Percentiles rank a stretch among this genome's conserved stretches.
Evolutionary conservation across 2,113 vertebrate species (phyloP).

Genomic region (Hydropotes inermis): DNA sequence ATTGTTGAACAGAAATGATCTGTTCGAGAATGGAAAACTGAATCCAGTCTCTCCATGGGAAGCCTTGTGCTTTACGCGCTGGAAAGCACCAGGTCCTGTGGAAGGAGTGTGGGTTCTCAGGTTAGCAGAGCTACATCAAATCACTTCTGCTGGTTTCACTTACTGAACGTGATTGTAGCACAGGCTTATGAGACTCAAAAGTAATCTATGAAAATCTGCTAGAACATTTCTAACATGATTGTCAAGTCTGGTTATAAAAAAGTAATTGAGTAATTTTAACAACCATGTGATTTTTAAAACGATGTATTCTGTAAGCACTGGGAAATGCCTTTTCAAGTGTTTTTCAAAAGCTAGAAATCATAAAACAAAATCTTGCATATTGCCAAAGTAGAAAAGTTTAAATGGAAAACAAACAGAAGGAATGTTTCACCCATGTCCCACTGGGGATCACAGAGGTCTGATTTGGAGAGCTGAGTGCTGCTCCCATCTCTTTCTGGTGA

Average conservation of each 20-base stretch:
- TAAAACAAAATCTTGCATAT: neutral
- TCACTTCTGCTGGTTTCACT: neutral
- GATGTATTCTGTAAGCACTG: neutral
- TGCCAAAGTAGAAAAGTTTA: neutral
- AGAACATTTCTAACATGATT: neutral
- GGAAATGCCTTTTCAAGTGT: neutral
- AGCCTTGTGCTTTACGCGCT: neutral
- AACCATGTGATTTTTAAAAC: neutral
- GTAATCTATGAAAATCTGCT: neutral
- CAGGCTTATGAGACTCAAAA: neutral
- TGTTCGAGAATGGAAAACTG: neutral
- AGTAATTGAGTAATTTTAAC: neutral
- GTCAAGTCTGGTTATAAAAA: neutral
- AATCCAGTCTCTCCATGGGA: neutral
- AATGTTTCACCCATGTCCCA: neutral
- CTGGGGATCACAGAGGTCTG: neutral
- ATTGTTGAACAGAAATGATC: neutral
- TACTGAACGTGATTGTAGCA: neutral
- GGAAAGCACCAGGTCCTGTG: neutral
- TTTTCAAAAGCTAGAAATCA: neutral
- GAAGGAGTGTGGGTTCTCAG: neutral
- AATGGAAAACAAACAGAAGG: neutral
- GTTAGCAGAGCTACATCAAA: neutral
- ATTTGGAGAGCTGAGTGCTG: neutral
- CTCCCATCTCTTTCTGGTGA: neutral